Evolutionary conservation across 64 coral and sea anemone species (phyloP), one percentile per base, ranked within the genome.

Genomic region (Stichodactyla helianthus): DNA sequence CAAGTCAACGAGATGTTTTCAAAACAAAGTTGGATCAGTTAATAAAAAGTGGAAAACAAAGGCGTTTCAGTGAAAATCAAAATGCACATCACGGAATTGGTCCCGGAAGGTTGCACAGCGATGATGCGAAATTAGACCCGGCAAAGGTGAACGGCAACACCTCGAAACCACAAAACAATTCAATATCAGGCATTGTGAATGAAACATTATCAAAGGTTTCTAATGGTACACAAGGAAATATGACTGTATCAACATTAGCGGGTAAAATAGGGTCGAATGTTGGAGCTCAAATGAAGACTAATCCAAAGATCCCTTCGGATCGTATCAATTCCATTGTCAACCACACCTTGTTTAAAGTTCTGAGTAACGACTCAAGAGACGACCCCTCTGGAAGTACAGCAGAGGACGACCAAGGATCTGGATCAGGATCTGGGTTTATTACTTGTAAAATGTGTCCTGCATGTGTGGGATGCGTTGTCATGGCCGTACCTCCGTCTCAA

Each of bases 391-490:
- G 7, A 14, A 74, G 25, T 74, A 23, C 26, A 13, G 17, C 19
- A 5, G 20, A 65, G 4, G 22, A 74, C 12, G 68, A 74, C 10
- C 20, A 31, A 74, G 68, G 25, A 27, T 74, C 68, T 7, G 68
- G 68, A 31, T 74, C 68, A 31, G 68, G 68, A 19, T 74, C 68
- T 74, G 68, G 22, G 2, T 74, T 12, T 31, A 74, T 74, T 12
- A 74, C 22, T 31, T 74, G 68, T 74, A 25, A 74, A 74, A 31
- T 74, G 68, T 74, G 68, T 74, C 68, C 68, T 31, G 7, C 17
- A 8, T 74, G 68, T 74, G 68, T 74, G 68, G 68, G 25, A 8
- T 74, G 68, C 23, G 68, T 74, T 74, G 62, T 65, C 62, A 74
- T 74, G 68, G 22, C 68, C 25, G 26, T 31, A 13, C 23, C 68